phyloP scores from a whole-genome alignment of 2,797 vertebrate species.

The Poeciliopsis paucimaculata region DNA sequence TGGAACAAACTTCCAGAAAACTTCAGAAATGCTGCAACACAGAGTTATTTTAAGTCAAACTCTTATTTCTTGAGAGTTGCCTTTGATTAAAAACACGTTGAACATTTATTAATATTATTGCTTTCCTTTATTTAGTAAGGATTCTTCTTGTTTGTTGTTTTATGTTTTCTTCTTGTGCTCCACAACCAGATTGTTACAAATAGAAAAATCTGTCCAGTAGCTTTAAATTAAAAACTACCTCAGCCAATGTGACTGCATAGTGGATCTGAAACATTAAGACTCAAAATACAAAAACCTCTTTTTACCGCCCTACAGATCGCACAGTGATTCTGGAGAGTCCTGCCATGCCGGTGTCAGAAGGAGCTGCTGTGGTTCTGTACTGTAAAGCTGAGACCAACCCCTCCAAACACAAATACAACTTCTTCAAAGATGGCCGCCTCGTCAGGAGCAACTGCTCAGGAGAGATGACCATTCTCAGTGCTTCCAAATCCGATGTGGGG shows the following conservation, averaged over 20 bases:
- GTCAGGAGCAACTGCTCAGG: conserved; percentile 28
- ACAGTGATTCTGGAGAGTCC: conserved; percentile 57
- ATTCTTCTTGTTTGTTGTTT: too few species aligned
- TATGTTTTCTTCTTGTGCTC: too few species aligned
- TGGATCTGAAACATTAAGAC: background rate
- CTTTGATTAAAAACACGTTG: too few species aligned
- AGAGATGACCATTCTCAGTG: conserved; percentile 19
- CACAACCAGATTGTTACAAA: background rate
- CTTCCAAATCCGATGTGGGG: conserved; percentile 40
- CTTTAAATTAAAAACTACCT: background rate
- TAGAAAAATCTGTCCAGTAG: too few species aligned
- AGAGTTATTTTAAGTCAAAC: too few species aligned
- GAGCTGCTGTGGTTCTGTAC: conserved; percentile 32
- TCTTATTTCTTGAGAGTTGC: too few species aligned
- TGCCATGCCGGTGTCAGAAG: conserved; percentile 28
- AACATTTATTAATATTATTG: too few species aligned
- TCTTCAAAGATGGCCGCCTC: conserved; percentile 47
- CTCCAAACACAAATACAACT: conserved; percentile 1
- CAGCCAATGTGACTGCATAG: background rate
- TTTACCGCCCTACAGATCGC: conserved; percentile 6
- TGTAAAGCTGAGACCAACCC: conserved; percentile 14
- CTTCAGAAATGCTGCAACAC: too few species aligned
- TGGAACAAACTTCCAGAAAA: too few species aligned
- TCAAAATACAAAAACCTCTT: background rate
- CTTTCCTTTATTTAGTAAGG: too few species aligned